phyloP scores from a whole-genome alignment of 1,140 invertebrate species.

The Bombus polaris region DNA sequence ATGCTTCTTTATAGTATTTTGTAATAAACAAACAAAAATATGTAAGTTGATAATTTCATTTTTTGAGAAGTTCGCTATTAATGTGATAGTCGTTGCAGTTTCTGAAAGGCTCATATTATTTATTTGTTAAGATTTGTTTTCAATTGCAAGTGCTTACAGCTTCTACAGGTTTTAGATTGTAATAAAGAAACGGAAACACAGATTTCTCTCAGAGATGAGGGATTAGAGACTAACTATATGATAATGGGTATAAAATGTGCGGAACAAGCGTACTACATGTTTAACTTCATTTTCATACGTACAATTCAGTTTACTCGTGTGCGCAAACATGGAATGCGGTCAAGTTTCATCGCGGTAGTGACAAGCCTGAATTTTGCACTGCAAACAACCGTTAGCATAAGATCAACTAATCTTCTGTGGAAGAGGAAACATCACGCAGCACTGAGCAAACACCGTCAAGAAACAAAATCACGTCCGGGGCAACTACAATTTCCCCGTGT shows the following conservation, averaged over 20 bases:
- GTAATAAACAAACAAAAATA: too few relatives aligned
- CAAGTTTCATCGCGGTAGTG: neutral
- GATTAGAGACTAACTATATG: neutral
- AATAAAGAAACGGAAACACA: neutral
- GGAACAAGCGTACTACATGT: neutral
- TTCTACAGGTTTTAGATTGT: neutral
- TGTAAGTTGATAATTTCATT: too few relatives aligned
- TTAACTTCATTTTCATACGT: neutral
- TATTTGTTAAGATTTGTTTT: too few relatives aligned
- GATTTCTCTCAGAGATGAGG: neutral
- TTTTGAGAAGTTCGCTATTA: too few relatives aligned
- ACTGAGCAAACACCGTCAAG: neutral
- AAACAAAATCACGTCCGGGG: constrained; percentile 2
- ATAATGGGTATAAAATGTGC: neutral
- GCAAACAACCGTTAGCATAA: constrained; percentile 17
- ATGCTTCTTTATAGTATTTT: too few relatives aligned
- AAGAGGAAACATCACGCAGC: constrained; percentile 12
- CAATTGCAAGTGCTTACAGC: too few relatives aligned
- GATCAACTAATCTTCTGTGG: neutral
- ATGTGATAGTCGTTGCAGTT: too few relatives aligned
- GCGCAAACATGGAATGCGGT: neutral
- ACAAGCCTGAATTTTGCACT: neutral
- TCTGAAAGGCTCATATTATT: too few relatives aligned
- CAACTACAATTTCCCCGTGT: neutral
- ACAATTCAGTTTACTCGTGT: neutral